A percentile compares a stretch with the other conserved stretches of the same genome.
Conservation (phyloP, 92 coral and sea anemone genomes). For the Siderastrea siderea region DNA sequence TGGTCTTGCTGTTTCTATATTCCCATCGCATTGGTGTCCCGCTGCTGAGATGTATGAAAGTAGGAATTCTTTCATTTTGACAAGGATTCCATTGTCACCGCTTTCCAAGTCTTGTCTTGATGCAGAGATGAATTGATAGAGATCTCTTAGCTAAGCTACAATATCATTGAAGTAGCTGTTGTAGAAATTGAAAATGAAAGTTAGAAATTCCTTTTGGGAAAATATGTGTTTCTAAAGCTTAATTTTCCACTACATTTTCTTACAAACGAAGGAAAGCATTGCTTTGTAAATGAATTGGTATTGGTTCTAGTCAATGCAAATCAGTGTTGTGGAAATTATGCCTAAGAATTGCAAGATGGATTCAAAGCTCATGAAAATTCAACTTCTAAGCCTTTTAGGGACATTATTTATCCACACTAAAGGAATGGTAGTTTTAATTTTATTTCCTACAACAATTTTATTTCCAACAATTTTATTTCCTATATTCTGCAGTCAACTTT, state of each 20-base stretch:
- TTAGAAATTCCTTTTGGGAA: background rate
- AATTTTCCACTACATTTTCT: background rate
- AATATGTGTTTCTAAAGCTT: background rate
- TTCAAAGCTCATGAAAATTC: background rate
- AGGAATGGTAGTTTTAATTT: background rate
- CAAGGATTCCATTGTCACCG: background rate
- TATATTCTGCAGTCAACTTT: background rate
- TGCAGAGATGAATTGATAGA: constrained; percentile 2
- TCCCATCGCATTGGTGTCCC: background rate
- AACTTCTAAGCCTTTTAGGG: background rate
- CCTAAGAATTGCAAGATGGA: background rate
- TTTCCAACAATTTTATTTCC: background rate
- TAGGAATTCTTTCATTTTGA: background rate
- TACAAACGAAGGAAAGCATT: background rate
- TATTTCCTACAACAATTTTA: background rate
- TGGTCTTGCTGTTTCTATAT: background rate
- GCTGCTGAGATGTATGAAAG: background rate
- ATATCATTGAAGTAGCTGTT: background rate
- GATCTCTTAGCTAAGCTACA: background rate
- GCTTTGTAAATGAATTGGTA: background rate
- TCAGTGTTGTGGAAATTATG: background rate
- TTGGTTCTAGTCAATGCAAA: background rate
- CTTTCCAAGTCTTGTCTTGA: background rate
- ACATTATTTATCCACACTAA: background rate
- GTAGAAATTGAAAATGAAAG: constrained; percentile 14